These are phyloP conservation scores for Ennomos erosarius DNA, from an alignment of 2,888 invertebrate genomes.

Conservation along the genomic window DNA sequence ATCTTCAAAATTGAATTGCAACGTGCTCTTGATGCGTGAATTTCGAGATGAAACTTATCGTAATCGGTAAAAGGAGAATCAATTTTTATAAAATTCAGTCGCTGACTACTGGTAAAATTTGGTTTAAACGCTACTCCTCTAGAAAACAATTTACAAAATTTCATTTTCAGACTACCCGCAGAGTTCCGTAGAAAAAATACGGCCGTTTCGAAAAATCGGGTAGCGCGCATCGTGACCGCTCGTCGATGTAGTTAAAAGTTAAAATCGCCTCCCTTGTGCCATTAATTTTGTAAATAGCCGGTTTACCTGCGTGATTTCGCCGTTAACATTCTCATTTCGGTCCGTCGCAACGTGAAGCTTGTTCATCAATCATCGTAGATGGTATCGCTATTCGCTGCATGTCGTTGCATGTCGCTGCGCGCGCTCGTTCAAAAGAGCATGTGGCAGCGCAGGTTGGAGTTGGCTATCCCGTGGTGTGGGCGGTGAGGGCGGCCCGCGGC, in stretches of 20 bases:
- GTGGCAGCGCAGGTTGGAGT: slow-evolving; percentile 85
- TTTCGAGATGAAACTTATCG: slow-evolving; percentile 71
- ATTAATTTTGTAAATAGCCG: slow-evolving; percentile 71
- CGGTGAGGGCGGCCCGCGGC: slow-evolving; percentile 87
- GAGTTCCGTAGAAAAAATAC: slow-evolving; percentile 52
- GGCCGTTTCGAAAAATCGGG: slow-evolving; percentile 54
- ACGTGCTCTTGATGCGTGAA: slow-evolving; percentile 64
- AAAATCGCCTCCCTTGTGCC: slow-evolving; percentile 81
- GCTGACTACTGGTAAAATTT: slow-evolving; percentile 78
- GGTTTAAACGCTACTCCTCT: slow-evolving; percentile 74
- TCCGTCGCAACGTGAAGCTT: slow-evolving; percentile 65
- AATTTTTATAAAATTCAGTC: slow-evolving; percentile 83
- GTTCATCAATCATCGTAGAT: slow-evolving; percentile 10
- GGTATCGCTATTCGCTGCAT: too few species aligned
- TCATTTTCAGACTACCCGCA: slow-evolving; percentile 61
- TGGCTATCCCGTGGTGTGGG: slow-evolving; percentile 85
- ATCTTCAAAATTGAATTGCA: slow-evolving; percentile 45
- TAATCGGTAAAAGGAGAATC: slow-evolving; percentile 73
- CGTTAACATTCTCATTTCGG: slow-evolving; percentile 59
- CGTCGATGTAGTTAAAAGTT: slow-evolving; percentile 53
- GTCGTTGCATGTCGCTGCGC: slow-evolving; percentile 7
- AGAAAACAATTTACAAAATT: slow-evolving; percentile 79
- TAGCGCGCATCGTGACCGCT: slow-evolving; percentile 67
- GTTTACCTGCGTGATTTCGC: slow-evolving; percentile 63
- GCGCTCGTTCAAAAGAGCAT: slow-evolving; percentile 78